These are phyloP conservation scores for Ornithoptera alexandrae DNA, from an alignment of 2,888 invertebrate species.

Conservation along the genomic window DNA sequence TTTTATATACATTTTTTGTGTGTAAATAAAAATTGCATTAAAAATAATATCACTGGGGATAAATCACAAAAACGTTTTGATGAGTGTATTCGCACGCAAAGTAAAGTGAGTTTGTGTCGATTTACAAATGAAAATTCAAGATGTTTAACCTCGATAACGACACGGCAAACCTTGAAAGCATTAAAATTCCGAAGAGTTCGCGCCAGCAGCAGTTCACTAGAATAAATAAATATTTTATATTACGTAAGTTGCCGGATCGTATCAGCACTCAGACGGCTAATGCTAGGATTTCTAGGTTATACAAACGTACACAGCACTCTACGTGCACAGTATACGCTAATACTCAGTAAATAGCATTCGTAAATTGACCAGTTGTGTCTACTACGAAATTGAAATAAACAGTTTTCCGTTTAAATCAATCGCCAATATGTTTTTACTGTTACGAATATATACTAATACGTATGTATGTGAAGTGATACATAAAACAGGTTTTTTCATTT, in stretches of 20 bases:
- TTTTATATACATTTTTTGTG: too few relatives aligned
- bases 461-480: too few relatives aligned
- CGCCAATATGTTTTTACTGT: background rate
- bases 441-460: too few relatives aligned
- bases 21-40: too few relatives aligned
- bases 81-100: background rate
- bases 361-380: background rate
- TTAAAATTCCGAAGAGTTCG: slow-evolving; percentile 61
- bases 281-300: slow-evolving; percentile 24
- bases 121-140: slow-evolving; percentile 46
- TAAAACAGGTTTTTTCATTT: too few relatives aligned
- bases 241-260: slow-evolving; percentile 42
- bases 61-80: background rate
- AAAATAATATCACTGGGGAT: background rate
- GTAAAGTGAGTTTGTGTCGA: slow-evolving; percentile 45
- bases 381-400: background rate
- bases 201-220: slow-evolving; percentile 46
- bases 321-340: background rate
- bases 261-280: slow-evolving; percentile 16
- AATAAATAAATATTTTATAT: slow-evolving; percentile 50
- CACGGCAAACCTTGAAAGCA: slow-evolving; percentile 37
- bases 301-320: slow-evolving; percentile 12
- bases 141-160: slow-evolving; percentile 42
- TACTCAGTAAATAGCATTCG: slow-evolving; percentile 1
- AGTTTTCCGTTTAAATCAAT: background rate